Conservation (phyloP, 1,140 invertebrate genomes). For the Eupristina koningsbergeri region DNA sequence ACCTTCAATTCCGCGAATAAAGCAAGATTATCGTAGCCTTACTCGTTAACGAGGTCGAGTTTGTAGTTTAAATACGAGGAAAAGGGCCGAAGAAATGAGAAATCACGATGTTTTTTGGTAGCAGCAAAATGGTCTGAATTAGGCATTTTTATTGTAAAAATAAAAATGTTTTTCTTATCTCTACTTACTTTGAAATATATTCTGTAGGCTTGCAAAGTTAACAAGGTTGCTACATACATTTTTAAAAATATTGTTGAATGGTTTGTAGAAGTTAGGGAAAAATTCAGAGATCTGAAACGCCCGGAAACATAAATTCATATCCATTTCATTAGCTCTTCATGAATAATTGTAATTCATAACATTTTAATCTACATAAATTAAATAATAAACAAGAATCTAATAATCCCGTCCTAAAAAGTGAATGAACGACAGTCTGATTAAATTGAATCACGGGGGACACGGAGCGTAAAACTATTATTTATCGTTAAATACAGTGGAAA, state of each 20-base stretch:
- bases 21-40: slow-evolving; percentile 42
- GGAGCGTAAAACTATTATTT: background rate
- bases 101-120: slow-evolving; percentile 12
- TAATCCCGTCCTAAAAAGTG: background rate
- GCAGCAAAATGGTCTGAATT: background rate
- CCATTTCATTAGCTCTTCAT: slow-evolving; percentile 8
- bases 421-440: background rate
- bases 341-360: background rate
- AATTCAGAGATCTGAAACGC: background rate
- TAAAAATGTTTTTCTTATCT: background rate
- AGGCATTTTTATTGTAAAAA: background rate
- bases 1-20: slow-evolving; percentile 46
- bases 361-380: background rate
- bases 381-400: background rate
- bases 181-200: background rate
- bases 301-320: background rate
- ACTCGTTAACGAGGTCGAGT: slow-evolving; percentile 41
- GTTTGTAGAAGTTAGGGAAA: background rate
- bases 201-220: background rate
- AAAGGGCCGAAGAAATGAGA: background rate
- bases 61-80: slow-evolving; percentile 34
- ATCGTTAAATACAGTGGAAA: background rate
- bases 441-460: background rate
- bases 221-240: background rate
- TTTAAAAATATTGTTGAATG: background rate